These are phyloP conservation scores for Epizoanthus illoricatus DNA, from an alignment of 92 coral and sea anemone genomes.

Conservation along the genomic window DNA sequence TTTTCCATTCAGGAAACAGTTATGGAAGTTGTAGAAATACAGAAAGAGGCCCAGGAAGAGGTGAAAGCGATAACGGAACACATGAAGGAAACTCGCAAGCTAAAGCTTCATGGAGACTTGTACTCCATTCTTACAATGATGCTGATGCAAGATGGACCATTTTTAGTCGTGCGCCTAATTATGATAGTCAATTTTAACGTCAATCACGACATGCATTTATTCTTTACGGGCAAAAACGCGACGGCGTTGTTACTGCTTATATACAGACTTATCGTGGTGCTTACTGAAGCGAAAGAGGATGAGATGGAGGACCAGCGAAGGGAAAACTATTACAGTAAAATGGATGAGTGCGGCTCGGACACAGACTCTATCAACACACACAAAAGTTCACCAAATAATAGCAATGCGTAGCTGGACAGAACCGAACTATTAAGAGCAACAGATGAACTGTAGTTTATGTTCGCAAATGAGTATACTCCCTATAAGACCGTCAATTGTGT, in stretches of 20 bases:
- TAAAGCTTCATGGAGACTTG: slow-evolving; percentile 89
- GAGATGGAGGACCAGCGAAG: slow-evolving; percentile 56
- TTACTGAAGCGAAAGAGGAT: slow-evolving; percentile 68
- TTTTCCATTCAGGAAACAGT: slow-evolving; percentile 78
- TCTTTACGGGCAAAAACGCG: slow-evolving; percentile 96
- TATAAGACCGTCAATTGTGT: no score
- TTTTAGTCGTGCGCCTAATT: slow-evolving; percentile 79
- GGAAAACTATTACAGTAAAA: slow-evolving; percentile 27
- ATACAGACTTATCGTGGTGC: slow-evolving; percentile 74
- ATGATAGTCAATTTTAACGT: slow-evolving; percentile 75
- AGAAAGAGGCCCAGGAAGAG: slow-evolving; percentile 69
- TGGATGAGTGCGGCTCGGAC: slow-evolving; percentile 27
- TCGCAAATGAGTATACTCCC: no score
- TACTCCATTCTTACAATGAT: slow-evolving; percentile 87
- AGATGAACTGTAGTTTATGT: no score
- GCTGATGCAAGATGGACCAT: slow-evolving; percentile 98
- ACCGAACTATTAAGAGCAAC: no score
- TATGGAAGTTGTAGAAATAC: slow-evolving; percentile 75
- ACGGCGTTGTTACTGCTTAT: slow-evolving; percentile 76
- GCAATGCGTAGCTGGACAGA: background rate
- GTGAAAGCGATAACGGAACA: slow-evolving; percentile 82
- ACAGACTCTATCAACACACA: slow-evolving; percentile 20
- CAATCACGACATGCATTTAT: slow-evolving; percentile 71
- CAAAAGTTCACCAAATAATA: background rate
- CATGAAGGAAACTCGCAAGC: slow-evolving; percentile 72